These are phyloP conservation scores for Pantherophis guttatus DNA, from an alignment of 2,113 vertebrate genomes.

Conservation along the genomic window DNA sequence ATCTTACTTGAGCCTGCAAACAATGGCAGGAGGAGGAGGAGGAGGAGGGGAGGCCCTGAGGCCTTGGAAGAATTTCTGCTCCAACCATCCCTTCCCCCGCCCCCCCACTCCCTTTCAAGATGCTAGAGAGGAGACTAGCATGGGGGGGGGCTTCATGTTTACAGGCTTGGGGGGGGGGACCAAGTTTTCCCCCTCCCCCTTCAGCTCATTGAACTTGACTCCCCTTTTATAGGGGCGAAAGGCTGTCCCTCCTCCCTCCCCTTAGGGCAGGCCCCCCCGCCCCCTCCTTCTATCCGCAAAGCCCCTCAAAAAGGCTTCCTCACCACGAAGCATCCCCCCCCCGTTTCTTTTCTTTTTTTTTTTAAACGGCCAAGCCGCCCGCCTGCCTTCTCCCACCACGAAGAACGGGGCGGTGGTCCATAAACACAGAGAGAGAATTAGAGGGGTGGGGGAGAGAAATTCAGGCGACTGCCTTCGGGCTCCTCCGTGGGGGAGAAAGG, in stretches of 20 bases:
- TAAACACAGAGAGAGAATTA: not conserved
- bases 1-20: not conserved
- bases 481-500: not conserved
- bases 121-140: not conserved
- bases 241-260: not conserved
- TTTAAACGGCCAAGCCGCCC: too few species aligned
- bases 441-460: accelerated
- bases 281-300: not conserved
- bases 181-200: not conserved
- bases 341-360: not conserved
- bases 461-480: not conserved
- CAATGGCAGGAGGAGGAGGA: not conserved
- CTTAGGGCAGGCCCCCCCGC: not conserved
- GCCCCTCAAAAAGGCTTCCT: not conserved
- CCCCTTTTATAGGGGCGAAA: not conserved
- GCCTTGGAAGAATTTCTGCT: not conserved
- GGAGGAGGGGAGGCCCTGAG: not conserved
- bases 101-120: not conserved
- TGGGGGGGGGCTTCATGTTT: too few species aligned
- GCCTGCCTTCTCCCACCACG: not conserved
- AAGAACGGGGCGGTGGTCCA: not conserved
- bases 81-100: not conserved
- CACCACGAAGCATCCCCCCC: not conserved
- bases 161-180: too few species aligned
- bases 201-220: not conserved